A percentile compares a stretch with the other conserved stretches of the same genome.
Evolutionary conservation across 2,888 invertebrate genomes (phyloP).

Genomic region (Brenthis ino): DNA sequence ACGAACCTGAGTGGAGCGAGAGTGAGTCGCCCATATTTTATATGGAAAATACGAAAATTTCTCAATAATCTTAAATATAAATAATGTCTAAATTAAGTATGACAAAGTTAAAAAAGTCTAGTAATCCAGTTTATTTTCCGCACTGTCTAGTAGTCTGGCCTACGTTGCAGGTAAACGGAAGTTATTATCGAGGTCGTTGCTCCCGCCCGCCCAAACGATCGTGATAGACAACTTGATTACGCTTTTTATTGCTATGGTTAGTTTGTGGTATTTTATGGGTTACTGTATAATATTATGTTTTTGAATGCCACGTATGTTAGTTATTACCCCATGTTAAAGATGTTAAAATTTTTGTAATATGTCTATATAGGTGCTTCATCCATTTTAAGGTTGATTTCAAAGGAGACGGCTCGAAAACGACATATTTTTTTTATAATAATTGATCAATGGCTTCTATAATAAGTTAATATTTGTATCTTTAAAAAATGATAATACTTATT

Average conservation of each 20-base stretch:
- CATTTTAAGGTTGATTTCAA: no score
- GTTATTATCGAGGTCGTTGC: conserved; percentile 73
- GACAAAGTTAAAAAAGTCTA: neutral
- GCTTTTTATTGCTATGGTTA: conserved; percentile 35
- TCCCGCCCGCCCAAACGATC: conserved; percentile 69
- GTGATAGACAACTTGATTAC: conserved; percentile 43
- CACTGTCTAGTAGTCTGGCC: conserved; percentile 46
- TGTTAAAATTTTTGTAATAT: neutral
- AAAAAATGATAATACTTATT: no score
- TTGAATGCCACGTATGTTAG: conserved; percentile 1
- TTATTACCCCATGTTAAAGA: conserved; percentile 4
- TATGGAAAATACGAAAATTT: no score
- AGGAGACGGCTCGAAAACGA: no score
- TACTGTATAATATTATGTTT: conserved; percentile 13
- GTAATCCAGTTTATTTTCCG: conserved; percentile 26
- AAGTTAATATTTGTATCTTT: no score
- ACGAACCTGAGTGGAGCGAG: no score
- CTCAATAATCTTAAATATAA: no score
- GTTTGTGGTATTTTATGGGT: conserved; percentile 25
- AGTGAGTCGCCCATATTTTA: no score
- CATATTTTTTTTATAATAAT: no score
- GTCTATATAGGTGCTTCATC: neutral
- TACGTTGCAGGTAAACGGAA: conserved; percentile 74
- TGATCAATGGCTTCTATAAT: no score
- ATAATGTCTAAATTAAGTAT: no score